phyloP scores from a whole-genome alignment of 2,888 invertebrate species.

The Chalcosyrphus nemorum region DNA sequence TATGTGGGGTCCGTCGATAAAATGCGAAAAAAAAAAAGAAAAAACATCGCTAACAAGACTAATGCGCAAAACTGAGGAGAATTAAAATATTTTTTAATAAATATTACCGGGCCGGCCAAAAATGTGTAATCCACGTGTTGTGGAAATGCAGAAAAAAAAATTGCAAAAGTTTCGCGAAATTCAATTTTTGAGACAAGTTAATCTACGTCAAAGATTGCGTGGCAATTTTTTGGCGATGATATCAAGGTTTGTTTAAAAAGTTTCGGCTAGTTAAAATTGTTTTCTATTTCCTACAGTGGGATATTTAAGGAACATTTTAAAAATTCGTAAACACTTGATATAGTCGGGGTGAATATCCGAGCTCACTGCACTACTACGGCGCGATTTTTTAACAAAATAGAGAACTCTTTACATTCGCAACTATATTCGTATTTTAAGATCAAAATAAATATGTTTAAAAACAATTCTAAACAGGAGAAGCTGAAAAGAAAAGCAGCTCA shows the following conservation, averaged over 20 bases:
- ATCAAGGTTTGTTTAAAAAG: neutral
- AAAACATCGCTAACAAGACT: neutral
- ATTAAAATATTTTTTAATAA: neutral
- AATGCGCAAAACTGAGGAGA: constrained; percentile 48
- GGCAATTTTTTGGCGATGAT: neutral
- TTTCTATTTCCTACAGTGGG: neutral
- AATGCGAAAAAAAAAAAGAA: neutral
- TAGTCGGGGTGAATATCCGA: neutral
- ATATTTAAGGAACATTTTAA: no score
- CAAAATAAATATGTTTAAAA: no score
- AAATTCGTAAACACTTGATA: neutral
- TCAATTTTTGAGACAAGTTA: neutral
- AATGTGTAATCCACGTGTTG: constrained; percentile 9
- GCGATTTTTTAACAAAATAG: no score
- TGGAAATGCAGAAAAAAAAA: neutral
- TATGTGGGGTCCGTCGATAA: neutral
- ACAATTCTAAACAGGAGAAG: no score
- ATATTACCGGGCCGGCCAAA: neutral
- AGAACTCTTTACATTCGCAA: no score
- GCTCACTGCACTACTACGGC: no score
- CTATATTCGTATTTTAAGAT: no score
- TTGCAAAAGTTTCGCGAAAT: neutral
- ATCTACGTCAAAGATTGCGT: neutral
- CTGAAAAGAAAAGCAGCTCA: no score
- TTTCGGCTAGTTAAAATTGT: neutral